Base-by-base conservation (phyloP, 2,888 invertebrate species). In the Ichneumoninae sp. region DNA sequence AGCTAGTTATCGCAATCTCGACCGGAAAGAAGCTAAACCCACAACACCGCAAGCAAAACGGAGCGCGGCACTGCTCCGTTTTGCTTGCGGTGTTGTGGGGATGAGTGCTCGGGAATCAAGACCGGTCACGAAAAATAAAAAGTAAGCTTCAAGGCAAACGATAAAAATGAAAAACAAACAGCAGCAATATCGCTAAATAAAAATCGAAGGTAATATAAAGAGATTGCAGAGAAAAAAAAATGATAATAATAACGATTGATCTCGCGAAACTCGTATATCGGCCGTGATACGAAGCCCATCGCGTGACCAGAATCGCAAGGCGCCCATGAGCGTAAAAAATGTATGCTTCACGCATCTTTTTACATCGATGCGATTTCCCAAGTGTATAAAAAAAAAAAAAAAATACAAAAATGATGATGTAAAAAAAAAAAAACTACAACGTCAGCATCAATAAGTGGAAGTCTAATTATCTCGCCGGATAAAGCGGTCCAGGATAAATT, bases 1-100 rank as follows among this genome's bases (percentile, higher is more conserved):
- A 33, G 60, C 70, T 60, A 70, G 57, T 75, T 66, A 13, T 50
- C 50, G 65, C 82, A 57, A 72, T 70, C 30, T 70, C 65, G 66
- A 68, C 72, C 69, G 74, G 47, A 78, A 81, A 78, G 44, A 13
- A 13, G 44, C 44, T 47, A 47, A 47, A 16, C 13, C 44, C 16
- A 47, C 44, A 47, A 47, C 13, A 47, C 44, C 44, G 16, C 44
- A 16, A 40, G 40, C 40, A 40, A 40, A 40, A 40, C 40, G 40
- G 6, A 8, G 40, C 40, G 2, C 0, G 10, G 30, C 30, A 0
- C 3, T 26, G 26, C 26, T 26, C 26, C 36, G 36, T 8, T 36
- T 36, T 8, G 36, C 36, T 36, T 36, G 36, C 36, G 36, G 36
- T 36, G 36, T 7, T 8, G 36, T 8, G 36, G 3, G 26, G 40